Conservation (phyloP, 35 echinoderm and acorn worm species). For the Amphiura filiformis region DNA sequence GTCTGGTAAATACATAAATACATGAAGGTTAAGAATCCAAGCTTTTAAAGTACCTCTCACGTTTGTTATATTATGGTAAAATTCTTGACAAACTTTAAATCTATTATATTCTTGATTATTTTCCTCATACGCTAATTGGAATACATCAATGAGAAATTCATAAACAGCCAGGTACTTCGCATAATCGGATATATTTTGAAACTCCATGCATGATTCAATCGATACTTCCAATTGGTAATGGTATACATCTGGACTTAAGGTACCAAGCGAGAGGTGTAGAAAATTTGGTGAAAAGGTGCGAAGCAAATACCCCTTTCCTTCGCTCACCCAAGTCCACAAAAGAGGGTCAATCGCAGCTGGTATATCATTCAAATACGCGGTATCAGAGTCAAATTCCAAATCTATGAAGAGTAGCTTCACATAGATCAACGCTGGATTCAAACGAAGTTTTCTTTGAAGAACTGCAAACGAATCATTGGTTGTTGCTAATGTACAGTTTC, state of each 20-base stretch:
- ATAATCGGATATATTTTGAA: background rate
- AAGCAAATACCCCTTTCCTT: background rate
- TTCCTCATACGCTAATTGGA: background rate
- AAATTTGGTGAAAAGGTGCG: background rate
- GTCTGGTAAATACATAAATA: background rate
- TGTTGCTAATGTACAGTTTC: background rate
- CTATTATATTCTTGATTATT: background rate
- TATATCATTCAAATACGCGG: background rate
- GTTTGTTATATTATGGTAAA: background rate
- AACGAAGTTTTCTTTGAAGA: background rate
- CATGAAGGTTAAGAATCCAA: background rate
- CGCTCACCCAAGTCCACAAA: background rate
- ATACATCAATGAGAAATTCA: background rate
- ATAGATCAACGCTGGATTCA: background rate
- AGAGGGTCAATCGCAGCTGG: background rate
- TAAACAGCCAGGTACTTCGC: background rate
- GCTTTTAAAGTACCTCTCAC: background rate
- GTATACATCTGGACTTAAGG: background rate
- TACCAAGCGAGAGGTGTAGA: background rate
- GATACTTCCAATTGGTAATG: background rate
- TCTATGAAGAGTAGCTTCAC: background rate
- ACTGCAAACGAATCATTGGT: background rate
- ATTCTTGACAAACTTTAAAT: background rate
- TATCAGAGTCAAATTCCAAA: background rate
- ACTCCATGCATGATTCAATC: background rate